Percentiles rank a stretch among this genome's conserved stretches.
Conservation (phyloP, 2,888 invertebrate species). For the Ceriagrion tenellum region DNA sequence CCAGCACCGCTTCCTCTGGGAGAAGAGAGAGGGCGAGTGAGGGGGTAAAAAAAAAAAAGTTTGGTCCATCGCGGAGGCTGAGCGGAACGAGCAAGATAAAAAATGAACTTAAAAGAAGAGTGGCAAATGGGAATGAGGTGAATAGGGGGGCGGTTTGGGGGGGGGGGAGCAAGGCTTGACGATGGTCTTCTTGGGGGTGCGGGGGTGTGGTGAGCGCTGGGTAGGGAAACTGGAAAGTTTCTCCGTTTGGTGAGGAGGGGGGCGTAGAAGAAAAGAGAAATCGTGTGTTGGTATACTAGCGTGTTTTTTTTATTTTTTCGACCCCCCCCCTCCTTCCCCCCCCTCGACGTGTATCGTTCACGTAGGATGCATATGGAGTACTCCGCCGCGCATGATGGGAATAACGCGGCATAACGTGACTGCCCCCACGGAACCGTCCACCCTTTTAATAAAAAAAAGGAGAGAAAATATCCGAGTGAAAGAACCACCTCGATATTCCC, state of each 20-base stretch:
- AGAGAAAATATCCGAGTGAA: too few relatives aligned
- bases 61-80: slow-evolving; percentile 29
- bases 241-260: not conserved
- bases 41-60: not conserved
- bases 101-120: slow-evolving; percentile 45
- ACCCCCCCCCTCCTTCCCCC: too few relatives aligned
- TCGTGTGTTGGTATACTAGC: not conserved
- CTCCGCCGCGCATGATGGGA: slow-evolving; percentile 45
- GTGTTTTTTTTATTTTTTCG: not conserved
- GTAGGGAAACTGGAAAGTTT: slow-evolving; percentile 8
- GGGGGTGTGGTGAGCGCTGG: too few relatives aligned
- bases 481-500: slow-evolving; percentile 5
- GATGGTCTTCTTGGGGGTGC: not conserved
- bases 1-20: slow-evolving; percentile 24
- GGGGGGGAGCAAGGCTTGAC: not conserved
- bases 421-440: slow-evolving; percentile 1
- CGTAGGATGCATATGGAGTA: slow-evolving; percentile 62
- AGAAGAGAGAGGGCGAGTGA: not conserved
- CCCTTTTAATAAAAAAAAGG: not conserved
- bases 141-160: not conserved
- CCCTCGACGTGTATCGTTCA: slow-evolving; percentile 41
- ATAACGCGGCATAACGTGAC: slow-evolving; percentile 47
- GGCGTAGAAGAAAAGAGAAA: not conserved
- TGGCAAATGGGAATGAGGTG: slow-evolving; percentile 35
- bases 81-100: slow-evolving; percentile 57